phyloP scores from a whole-genome alignment of 2,888 invertebrate species.

The Drosophila hawaiiensis region DNA sequence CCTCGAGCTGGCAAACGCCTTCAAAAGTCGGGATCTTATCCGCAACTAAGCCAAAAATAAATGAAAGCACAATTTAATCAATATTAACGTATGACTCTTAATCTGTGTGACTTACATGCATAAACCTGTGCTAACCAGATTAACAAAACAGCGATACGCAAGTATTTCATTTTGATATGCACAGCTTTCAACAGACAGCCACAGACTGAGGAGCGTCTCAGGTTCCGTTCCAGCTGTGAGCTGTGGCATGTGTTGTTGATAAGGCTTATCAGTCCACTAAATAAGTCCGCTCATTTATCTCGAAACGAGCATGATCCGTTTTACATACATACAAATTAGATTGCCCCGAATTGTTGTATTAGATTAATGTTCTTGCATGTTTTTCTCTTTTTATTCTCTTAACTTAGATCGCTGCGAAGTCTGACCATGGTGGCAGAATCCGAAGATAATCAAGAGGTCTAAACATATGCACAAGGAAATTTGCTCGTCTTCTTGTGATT shows the following conservation, averaged over 20 bases:
- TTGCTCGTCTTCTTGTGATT: slow-evolving; percentile 73
- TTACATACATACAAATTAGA: slow-evolving; percentile 10
- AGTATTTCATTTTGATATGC: slow-evolving; percentile 53
- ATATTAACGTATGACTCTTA: background rate
- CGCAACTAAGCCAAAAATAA: slow-evolving; percentile 33
- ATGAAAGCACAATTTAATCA: slow-evolving; percentile 9
- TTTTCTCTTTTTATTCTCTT: background rate
- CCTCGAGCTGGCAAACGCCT: slow-evolving; percentile 67
- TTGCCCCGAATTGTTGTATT: slow-evolving; percentile 15
- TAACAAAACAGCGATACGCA: slow-evolving; percentile 43
- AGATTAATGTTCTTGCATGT: slow-evolving; percentile 20
- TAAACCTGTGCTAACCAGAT: slow-evolving; percentile 42
- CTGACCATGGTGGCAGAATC: slow-evolving; percentile 83
- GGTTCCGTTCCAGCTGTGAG: slow-evolving; percentile 12
- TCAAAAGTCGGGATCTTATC: slow-evolving; percentile 55
- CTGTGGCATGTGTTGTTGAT: slow-evolving; percentile 26
- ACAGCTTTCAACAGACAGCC: slow-evolving; percentile 20
- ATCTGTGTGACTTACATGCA: slow-evolving; percentile 41
- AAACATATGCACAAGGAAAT: slow-evolving; percentile 54
- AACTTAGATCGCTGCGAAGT: slow-evolving; percentile 84
- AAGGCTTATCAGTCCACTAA: slow-evolving; percentile 41
- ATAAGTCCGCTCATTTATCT: slow-evolving; percentile 38
- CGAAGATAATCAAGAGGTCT: slow-evolving; percentile 75
- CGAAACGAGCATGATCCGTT: slow-evolving; percentile 32
- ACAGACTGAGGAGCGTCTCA: slow-evolving; percentile 40